Base-by-base conservation (phyloP, 2,113 vertebrate genomes). In the Anarhynchus alexandrinus region DNA sequence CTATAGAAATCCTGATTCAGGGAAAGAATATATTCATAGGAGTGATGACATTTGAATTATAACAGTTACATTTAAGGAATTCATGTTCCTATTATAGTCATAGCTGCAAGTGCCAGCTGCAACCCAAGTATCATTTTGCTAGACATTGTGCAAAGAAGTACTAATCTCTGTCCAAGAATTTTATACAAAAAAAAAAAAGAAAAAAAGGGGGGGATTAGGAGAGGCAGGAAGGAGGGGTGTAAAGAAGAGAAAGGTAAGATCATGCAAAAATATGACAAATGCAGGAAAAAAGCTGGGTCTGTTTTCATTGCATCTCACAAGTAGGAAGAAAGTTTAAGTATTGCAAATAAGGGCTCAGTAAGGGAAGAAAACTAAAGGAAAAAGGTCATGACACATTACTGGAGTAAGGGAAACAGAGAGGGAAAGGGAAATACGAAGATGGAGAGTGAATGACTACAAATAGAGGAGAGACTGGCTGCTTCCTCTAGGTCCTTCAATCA, bases 71-170 rank as follows among this genome's bases (percentile, higher is more conserved):
- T 71, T 70, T 23, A 78, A 30, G 51, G 55, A 92, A 78, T 82
- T 77, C 29, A 15, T 29, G 47, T 51, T 67, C 43, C 70, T 51
- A 2, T 40, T 80, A 59, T 0, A 91, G 83, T 58, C 19, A 11
- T 76, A 77, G 47, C 54, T 90, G 15, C 43, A 89, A 84, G 22
- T 80, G 45, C 32, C 82, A 96, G 55, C 32, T 95, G 70, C 43
- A 85, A 58, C 25, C 29, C 18, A 45, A 36, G 47, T 15, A 67
- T 22, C 59, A 36, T 27, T 82, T 30, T 40, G 65, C 38, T 61
- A 45, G n/a, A 45, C 11, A 36, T 1, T 27, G 61, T 34, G 17
- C 29, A 85, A 61, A 62, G 52, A 59, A 72, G 23, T 34, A 67
- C 19, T 36, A 55, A 79, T 36, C 47, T 58, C 34, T 83, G 47